Conservation (phyloP, 2,888 invertebrate genomes). For the Corythucha ciliata region DNA sequence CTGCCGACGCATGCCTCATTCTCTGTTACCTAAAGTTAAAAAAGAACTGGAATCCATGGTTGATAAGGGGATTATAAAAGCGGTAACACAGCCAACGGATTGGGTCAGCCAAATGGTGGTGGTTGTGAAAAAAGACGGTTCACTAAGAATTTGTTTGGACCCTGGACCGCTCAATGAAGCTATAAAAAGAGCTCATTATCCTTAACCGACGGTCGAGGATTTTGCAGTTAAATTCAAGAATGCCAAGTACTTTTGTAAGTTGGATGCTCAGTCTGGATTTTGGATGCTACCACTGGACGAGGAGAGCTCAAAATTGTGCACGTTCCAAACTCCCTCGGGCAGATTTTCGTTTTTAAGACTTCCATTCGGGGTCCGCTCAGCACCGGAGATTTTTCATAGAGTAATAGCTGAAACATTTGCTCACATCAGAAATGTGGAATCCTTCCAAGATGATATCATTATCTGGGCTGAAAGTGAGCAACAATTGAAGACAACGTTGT, state of each 20-base stretch:
- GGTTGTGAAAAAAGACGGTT: slow-evolving; percentile 5
- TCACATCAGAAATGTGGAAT: slow-evolving; percentile 17
- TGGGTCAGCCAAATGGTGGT: slow-evolving; percentile 21
- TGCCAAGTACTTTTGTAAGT: slow-evolving; percentile 17
- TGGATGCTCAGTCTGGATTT: slow-evolving; percentile 21
- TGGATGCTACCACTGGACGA: slow-evolving; percentile 17
- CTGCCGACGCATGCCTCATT: slow-evolving; percentile 11
- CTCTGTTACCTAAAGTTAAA: slow-evolving; percentile 14
- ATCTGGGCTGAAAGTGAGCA: slow-evolving; percentile 15
- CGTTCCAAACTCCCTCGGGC: slow-evolving; percentile 22
- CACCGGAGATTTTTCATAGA: slow-evolving; percentile 33
- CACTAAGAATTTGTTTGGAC: slow-evolving; percentile 22
- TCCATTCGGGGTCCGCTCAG: slow-evolving; percentile 38
- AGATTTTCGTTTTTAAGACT: slow-evolving; percentile 37
- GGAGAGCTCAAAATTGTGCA: slow-evolving; percentile 5
- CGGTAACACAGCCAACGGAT: slow-evolving; percentile 13
- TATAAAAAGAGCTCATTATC: slow-evolving; percentile 14
- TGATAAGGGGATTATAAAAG: slow-evolving; percentile 7
- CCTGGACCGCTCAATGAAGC: slow-evolving; percentile 14
- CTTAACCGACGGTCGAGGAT: slow-evolving; percentile 18
- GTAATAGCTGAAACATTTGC: slow-evolving; percentile 20
- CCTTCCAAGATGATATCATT: slow-evolving; percentile 28
- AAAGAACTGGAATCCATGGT: slow-evolving; percentile 13
- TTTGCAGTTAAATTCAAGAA: slow-evolving; percentile 10
- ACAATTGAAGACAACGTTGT: slow-evolving; percentile 16